Evolutionary conservation across 2,113 vertebrate species (phyloP).

Genomic region (Phyllostomus discolor): DNA sequence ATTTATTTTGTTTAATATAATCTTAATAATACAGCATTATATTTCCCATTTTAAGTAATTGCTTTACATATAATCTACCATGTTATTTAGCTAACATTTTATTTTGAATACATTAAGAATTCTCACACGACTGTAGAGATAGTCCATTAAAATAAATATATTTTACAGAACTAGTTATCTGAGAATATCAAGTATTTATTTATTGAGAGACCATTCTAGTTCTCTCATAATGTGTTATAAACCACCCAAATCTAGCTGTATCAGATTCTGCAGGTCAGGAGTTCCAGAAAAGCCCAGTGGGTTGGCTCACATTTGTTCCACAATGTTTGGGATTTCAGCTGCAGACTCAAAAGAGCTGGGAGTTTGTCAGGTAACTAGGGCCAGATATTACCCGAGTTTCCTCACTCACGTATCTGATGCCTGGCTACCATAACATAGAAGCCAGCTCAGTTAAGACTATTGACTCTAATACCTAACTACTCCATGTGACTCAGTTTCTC

Average conservation of each 20-base stretch:
- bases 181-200: background rate
- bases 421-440: background rate
- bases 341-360: background rate
- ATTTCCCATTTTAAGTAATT: background rate
- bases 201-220: background rate
- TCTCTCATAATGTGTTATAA: background rate
- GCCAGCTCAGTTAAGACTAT: background rate
- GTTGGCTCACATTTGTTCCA: background rate
- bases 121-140: background rate
- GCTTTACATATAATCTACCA: background rate
- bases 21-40: background rate
- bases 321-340: background rate
- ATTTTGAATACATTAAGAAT: background rate
- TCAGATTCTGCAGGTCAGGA: background rate
- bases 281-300: background rate
- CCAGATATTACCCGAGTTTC: background rate
- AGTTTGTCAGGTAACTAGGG: background rate
- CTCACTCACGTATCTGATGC: background rate
- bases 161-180: background rate
- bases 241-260: background rate
- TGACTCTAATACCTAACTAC: background rate
- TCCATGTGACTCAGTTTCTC: background rate
- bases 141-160: background rate
- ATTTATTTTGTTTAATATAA: conserved; percentile 22
- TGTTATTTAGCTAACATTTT: background rate